Conservation (phyloP, 2,888 invertebrate species). For the Listrodromus nycthemerus region DNA sequence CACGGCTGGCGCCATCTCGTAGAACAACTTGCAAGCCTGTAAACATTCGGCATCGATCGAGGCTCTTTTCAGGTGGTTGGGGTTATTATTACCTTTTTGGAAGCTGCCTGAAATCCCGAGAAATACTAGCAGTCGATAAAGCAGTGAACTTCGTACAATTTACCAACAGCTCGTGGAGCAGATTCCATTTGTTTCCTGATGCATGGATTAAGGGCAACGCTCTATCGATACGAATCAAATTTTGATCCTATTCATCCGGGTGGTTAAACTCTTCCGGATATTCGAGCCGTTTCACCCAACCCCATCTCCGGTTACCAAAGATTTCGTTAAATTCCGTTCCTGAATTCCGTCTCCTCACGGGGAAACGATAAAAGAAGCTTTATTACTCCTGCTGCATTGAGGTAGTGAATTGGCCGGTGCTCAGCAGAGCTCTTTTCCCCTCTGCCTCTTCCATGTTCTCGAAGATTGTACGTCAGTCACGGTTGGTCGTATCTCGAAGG, state of each 20-base stretch:
- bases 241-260: not conserved
- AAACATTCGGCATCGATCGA: not conserved
- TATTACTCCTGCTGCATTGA: slow-evolving; percentile 37
- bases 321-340: not conserved
- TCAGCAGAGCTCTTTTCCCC: slow-evolving; percentile 6
- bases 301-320: not conserved
- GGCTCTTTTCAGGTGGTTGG: not conserved
- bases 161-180: slow-evolving; percentile 10
- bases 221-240: slow-evolving; percentile 4
- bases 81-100: not conserved
- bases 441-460: slow-evolving; percentile 34
- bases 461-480: slow-evolving; percentile 64
- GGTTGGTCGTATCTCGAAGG: slow-evolving; percentile 51
- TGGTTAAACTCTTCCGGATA: not conserved
- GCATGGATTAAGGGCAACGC: not conserved
- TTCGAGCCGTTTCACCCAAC: not conserved
- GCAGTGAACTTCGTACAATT: not conserved
- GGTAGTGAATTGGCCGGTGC: slow-evolving; percentile 30
- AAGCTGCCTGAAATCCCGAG: not conserved
- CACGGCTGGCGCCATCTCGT: slow-evolving; percentile 20
- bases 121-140: slow-evolving; percentile 11
- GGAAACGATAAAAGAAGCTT: slow-evolving; percentile 55
- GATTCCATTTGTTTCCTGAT: not conserved
- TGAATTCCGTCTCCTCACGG: slow-evolving; percentile 21
- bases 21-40: not conserved